These are phyloP conservation scores for Crax fasciolata DNA, from an alignment of 2,797 vertebrate species.

Conservation along the genomic window DNA sequence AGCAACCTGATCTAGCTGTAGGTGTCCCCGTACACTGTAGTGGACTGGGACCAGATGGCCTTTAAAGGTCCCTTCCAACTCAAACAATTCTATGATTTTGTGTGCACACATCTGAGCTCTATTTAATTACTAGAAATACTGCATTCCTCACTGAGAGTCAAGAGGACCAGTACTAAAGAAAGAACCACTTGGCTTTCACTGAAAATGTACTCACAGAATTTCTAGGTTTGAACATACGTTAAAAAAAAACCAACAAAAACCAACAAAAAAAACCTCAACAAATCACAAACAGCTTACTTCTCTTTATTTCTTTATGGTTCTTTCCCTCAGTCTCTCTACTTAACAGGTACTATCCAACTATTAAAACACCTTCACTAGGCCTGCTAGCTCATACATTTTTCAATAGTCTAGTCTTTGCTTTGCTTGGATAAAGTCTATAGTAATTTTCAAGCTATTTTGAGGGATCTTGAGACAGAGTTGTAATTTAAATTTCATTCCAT, in stretches of 20 bases:
- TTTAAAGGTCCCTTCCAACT: no score
- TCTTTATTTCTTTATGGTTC: background rate
- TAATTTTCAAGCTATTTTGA: slow-evolving; percentile 64
- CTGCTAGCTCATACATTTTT: slow-evolving; percentile 4
- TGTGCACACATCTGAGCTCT: background rate
- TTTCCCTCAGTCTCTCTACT: background rate
- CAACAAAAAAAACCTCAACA: background rate
- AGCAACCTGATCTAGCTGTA: no score
- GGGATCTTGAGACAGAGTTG: slow-evolving; percentile 2
- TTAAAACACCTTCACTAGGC: background rate
- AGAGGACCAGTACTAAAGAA: background rate
- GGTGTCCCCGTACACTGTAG: no score
- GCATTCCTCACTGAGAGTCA: background rate
- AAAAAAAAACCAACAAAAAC: background rate
- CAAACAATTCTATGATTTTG: background rate
- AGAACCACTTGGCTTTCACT: background rate
- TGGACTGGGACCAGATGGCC: no score
- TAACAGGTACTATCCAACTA: background rate
- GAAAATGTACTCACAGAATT: background rate
- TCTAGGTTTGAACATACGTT: background rate
- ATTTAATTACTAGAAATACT: background rate
- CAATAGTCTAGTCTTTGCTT: slow-evolving; percentile 26
- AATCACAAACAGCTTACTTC: background rate
- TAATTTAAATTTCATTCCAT: slow-evolving; percentile 60
- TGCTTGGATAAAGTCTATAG: slow-evolving; percentile 42